phyloP scores from a whole-genome alignment of 1,140 invertebrate genomes.

The Copidosoma floridanum region DNA sequence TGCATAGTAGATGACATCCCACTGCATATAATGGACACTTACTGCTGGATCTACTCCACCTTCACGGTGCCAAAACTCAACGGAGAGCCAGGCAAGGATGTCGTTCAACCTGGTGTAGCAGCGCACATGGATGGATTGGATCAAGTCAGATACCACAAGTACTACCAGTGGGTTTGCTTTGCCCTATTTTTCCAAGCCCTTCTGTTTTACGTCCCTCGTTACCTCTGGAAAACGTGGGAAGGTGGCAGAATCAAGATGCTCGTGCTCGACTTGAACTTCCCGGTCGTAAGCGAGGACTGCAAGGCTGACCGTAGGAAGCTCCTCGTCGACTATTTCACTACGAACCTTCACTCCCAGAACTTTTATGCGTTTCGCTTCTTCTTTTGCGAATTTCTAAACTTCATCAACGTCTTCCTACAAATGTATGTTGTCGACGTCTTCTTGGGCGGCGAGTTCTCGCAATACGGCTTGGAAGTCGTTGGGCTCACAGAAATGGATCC shows the following conservation, averaged over 20 bases:
- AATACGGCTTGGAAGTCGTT: constrained; percentile 80
- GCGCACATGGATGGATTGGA: constrained; percentile 69
- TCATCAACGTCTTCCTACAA: constrained; percentile 85
- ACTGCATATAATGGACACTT: constrained; percentile 85
- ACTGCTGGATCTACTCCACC: constrained; percentile 94
- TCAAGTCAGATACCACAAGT: constrained; percentile 87
- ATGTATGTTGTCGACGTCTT: constrained; percentile 92
- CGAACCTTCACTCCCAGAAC: constrained; percentile 80
- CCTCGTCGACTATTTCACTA: constrained; percentile 79
- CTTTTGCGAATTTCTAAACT: constrained; percentile 81
- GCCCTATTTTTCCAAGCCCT: constrained; percentile 90
- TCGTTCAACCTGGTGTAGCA: constrained; percentile 74
- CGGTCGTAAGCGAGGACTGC: constrained; percentile 75
- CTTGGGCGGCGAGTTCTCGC: constrained; percentile 82
- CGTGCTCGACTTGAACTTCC: constrained; percentile 80
- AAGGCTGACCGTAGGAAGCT: constrained; percentile 77
- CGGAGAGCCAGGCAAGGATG: constrained; percentile 70
- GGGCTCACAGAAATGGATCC: constrained; percentile 84
- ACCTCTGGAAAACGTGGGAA: constrained; percentile 88
- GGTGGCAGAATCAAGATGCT: constrained; percentile 84
- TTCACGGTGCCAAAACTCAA: constrained; percentile 81
- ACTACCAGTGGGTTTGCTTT: constrained; percentile 96
- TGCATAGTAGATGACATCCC: constrained; percentile 90
- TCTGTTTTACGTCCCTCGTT: constrained; percentile 89
- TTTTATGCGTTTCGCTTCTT: constrained; percentile 86